Evolutionary conservation across 2,797 vertebrate genomes (phyloP).

Genomic region (Enteromius afrohamiltoni): DNA sequence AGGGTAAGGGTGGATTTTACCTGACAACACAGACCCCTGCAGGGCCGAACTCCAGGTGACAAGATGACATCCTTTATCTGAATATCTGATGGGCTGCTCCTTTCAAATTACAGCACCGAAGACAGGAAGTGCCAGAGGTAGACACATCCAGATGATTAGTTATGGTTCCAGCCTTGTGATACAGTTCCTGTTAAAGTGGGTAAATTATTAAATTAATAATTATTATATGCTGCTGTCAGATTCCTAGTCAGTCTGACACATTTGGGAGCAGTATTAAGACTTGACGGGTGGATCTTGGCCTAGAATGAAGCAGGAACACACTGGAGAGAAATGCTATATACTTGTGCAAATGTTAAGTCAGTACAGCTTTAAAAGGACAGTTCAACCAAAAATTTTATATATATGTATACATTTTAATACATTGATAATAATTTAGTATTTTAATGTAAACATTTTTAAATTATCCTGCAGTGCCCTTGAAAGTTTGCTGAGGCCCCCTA

Average conservation of each 20-base stretch:
- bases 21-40: constrained; percentile 39
- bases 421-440: not conserved
- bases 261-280: constrained; percentile 23
- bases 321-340: constrained; percentile 9
- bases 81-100: constrained; percentile 46
- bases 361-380: not conserved
- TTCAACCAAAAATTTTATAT: not conserved
- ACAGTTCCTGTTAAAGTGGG: constrained; percentile 26
- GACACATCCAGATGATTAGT: constrained; percentile 47
- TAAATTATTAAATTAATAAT: constrained; percentile 47
- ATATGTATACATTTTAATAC: too few species aligned
- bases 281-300: constrained; percentile 18
- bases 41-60: constrained; percentile 42
- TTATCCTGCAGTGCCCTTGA: not conserved
- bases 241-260: constrained; percentile 51
- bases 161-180: constrained; percentile 44
- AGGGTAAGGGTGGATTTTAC: constrained; percentile 21
- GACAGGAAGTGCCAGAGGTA: constrained; percentile 43
- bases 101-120: constrained; percentile 28
- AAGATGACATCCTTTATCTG: constrained; percentile 52
- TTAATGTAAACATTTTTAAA: constrained; percentile 10
- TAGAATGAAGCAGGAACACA: constrained; percentile 17
- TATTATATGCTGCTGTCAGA: constrained; percentile 35
- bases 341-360: not conserved
- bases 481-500: constrained; percentile 22